These are phyloP conservation scores for Holocentrus rufus DNA, from an alignment of 2,797 vertebrate species.

Conservation along the genomic window DNA sequence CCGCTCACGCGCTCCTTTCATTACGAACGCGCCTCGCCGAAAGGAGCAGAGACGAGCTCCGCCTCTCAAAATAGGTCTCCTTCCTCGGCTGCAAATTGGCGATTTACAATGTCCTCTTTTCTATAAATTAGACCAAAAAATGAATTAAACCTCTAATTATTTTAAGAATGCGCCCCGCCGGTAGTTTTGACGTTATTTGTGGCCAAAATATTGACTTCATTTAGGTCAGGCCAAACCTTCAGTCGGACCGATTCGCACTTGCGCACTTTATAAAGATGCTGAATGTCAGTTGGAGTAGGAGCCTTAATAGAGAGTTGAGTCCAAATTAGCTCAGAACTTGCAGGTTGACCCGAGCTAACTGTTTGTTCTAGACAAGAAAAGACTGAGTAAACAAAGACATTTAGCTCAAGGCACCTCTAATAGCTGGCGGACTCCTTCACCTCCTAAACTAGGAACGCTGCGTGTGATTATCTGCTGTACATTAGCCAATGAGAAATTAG, in stretches of 20 bases:
- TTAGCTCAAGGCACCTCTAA: background rate
- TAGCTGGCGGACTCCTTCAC: background rate
- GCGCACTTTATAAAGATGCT: constrained; percentile 69
- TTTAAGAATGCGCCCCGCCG: background rate
- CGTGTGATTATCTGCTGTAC: background rate
- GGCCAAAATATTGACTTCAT: background rate
- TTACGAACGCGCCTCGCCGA: constrained; percentile 79
- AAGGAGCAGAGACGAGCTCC: constrained; percentile 68
- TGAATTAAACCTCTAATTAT: background rate
- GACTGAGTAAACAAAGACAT: background rate
- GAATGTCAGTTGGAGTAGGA: constrained; percentile 51
- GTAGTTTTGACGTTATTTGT: background rate
- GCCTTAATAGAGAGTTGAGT: constrained; percentile 16
- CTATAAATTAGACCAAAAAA: constrained; percentile 11
- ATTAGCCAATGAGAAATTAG: background rate
- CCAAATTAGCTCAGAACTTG: constrained; percentile 37
- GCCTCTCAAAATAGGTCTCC: constrained; percentile 80
- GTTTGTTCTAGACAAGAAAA: background rate
- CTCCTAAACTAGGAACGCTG: background rate
- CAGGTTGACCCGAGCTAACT: background rate
- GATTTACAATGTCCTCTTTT: constrained; percentile 17
- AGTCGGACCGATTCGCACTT: constrained; percentile 66
- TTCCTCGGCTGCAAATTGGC: constrained; percentile 36
- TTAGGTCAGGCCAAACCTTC: constrained; percentile 37
- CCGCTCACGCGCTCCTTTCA: constrained; percentile 81